A percentile compares a stretch with the other conserved stretches of the same genome.
Conservation (phyloP, 2,888 invertebrate genomes). For the Panzeria rudis region DNA sequence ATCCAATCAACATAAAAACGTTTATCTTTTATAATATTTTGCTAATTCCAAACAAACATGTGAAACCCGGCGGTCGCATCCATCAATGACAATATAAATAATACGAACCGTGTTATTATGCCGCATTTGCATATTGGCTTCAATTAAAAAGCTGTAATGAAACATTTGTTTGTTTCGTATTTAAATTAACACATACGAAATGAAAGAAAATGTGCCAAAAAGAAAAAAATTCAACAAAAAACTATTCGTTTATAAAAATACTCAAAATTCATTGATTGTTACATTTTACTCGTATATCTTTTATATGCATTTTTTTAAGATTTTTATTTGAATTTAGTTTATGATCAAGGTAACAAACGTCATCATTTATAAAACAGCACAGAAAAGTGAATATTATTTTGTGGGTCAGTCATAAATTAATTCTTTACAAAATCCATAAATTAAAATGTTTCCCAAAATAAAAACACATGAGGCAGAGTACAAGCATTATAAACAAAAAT, state of each 20-base stretch:
- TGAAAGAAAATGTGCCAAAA: constrained; percentile 2
- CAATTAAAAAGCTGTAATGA: neutral
- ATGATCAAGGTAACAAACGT: constrained; percentile 40
- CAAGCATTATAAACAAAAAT: neutral
- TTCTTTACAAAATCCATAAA: constrained; percentile 3
- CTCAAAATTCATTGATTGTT: constrained; percentile 11
- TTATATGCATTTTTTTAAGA: neutral
- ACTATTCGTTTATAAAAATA: neutral
- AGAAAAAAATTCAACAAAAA: constrained; percentile 3
- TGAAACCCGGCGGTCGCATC: neutral
- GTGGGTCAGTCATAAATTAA: constrained; percentile 37
- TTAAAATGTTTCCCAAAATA: neutral
- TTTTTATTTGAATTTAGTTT: constrained; percentile 30
- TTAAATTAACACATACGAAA: neutral
- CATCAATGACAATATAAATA: neutral
- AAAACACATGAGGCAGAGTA: neutral
- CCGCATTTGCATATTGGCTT: constrained; percentile 2
- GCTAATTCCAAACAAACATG: neutral
- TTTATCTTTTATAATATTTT: neutral
- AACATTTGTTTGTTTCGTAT: constrained; percentile 3
- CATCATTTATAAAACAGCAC: constrained; percentile 22
- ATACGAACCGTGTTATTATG: neutral
- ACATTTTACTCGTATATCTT: neutral
- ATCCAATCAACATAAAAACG: neutral
- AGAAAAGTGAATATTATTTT: constrained; percentile 3